Percentiles rank a stretch among this genome's conserved stretches.
phyloP scores from a whole-genome alignment of 1,140 invertebrate species.

The Drosophila ironensis region DNA sequence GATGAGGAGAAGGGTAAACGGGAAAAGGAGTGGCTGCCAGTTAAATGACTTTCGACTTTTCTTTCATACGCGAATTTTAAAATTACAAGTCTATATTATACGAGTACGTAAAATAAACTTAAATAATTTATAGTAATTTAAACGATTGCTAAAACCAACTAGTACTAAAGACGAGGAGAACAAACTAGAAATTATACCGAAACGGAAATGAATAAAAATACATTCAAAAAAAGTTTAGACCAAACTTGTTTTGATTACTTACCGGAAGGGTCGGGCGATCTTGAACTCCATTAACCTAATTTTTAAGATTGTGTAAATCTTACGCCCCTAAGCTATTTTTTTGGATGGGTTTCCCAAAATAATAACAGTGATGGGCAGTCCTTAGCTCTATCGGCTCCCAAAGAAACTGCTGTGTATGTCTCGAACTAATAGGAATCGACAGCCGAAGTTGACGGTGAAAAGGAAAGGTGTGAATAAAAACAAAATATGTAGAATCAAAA shows the following conservation, averaged over 20 bases:
- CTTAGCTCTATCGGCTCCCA: too few species aligned
- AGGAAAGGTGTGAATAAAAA: not conserved
- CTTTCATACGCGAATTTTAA: slow-evolving; percentile 78
- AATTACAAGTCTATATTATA: slow-evolving; percentile 51
- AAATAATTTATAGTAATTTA: slow-evolving; percentile 81
- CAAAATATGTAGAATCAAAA: too few species aligned
- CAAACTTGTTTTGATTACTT: not conserved
- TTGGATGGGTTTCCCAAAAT: too few species aligned
- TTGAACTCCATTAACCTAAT: not conserved
- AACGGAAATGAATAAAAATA: slow-evolving; percentile 82
- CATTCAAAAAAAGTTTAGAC: slow-evolving; percentile 66
- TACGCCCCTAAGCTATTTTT: too few species aligned
- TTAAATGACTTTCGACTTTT: slow-evolving; percentile 67
- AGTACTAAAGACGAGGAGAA: slow-evolving; percentile 76
- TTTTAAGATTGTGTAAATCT: not conserved
- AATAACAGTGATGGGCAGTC: too few species aligned
- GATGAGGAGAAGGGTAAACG: not conserved
- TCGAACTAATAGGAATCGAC: too few species aligned
- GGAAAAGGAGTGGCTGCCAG: slow-evolving; percentile 29
- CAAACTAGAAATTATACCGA: slow-evolving; percentile 82
- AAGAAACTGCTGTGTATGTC: too few species aligned
- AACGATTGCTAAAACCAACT: slow-evolving; percentile 77
- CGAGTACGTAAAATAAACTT: slow-evolving; percentile 66
- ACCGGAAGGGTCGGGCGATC: not conserved
- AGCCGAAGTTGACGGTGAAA: too few species aligned